Evolutionary conservation across 2,888 invertebrate species (phyloP).

Genomic region (Listrodromus nycthemerus): DNA sequence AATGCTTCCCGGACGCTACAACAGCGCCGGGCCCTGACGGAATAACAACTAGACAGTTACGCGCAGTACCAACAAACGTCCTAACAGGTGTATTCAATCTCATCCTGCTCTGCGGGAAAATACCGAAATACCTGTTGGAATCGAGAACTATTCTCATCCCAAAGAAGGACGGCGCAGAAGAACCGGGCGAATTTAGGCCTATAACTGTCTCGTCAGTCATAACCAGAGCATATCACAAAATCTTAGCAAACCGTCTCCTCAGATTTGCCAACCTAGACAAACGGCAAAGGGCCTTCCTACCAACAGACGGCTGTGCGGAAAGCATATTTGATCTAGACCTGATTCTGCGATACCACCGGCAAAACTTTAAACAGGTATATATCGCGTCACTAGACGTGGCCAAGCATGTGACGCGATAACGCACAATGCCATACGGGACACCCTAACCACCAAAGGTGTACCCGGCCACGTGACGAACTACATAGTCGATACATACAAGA

Average conservation of each 20-base stretch:
- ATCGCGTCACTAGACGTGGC: conserved; percentile 62
- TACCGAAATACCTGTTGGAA: conserved; percentile 25
- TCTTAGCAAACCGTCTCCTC: conserved; percentile 54
- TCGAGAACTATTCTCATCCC: conserved; percentile 66
- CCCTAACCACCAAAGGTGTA: conserved; percentile 29
- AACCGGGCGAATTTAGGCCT: conserved; percentile 63
- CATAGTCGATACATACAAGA: conserved; percentile 34
- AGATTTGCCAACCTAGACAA: conserved; percentile 41
- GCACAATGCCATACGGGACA: conserved; percentile 40
- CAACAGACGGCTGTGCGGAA: conserved; percentile 63
- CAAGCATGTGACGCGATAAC: conserved; percentile 65
- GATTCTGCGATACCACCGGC: conserved; percentile 45
- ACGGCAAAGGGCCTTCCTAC: conserved; percentile 67
- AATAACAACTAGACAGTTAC: conserved; percentile 45
- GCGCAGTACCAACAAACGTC: conserved; percentile 45
- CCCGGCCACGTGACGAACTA: conserved; percentile 47
- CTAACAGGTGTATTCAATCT: conserved; percentile 66
- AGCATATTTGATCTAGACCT: conserved; percentile 66
- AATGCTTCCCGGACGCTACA: conserved; percentile 1
- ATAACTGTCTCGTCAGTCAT: conserved; percentile 68
- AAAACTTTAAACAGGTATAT: conserved; percentile 53
- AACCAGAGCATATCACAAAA: conserved; percentile 56
- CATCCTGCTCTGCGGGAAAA: too few relatives aligned
- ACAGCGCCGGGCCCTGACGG: conserved; percentile 69
- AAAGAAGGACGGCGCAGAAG: too few relatives aligned